phyloP scores from a whole-genome alignment of 2,888 invertebrate species.

The Amphipoea oculea region DNA sequence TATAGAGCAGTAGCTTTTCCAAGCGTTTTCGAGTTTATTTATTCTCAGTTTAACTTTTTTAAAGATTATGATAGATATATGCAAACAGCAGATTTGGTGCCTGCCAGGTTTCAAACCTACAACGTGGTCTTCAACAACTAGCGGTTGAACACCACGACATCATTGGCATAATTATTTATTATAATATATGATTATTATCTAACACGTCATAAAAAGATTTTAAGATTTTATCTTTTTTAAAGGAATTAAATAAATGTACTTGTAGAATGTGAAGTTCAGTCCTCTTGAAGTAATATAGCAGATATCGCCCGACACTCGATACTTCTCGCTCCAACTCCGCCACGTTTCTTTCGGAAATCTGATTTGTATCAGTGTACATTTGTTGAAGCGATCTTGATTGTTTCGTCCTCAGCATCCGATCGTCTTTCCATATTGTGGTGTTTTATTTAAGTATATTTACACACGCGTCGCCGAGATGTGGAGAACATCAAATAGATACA shows the following conservation, averaged over 20 bases:
- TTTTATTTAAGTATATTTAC: conserved; percentile 13
- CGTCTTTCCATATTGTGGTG: conserved; percentile 13
- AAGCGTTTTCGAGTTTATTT: neutral
- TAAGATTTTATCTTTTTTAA: too few relatives aligned
- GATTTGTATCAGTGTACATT: conserved; percentile 51
- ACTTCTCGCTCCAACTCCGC: conserved; percentile 1
- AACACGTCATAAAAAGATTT: neutral
- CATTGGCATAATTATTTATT: neutral
- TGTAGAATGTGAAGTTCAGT: conserved; percentile 22
- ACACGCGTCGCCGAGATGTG: neutral
- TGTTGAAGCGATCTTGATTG: conserved; percentile 48
- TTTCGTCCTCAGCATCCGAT: conserved; percentile 25
- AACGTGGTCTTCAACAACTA: neutral
- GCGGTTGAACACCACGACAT: neutral
- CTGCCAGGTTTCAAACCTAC: neutral
- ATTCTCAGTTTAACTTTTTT: neutral
- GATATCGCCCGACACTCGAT: conserved; percentile 17
- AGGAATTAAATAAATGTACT: neutral
- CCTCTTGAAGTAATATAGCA: conserved; percentile 13
- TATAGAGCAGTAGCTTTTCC: neutral
- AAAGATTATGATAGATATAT: neutral
- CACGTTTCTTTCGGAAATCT: conserved; percentile 54
- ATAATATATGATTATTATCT: neutral
- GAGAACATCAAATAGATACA: neutral
- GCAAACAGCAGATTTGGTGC: neutral